Evolutionary conservation across 2,797 vertebrate genomes (phyloP).

Genomic region (Passerculus sandwichensis): DNA sequence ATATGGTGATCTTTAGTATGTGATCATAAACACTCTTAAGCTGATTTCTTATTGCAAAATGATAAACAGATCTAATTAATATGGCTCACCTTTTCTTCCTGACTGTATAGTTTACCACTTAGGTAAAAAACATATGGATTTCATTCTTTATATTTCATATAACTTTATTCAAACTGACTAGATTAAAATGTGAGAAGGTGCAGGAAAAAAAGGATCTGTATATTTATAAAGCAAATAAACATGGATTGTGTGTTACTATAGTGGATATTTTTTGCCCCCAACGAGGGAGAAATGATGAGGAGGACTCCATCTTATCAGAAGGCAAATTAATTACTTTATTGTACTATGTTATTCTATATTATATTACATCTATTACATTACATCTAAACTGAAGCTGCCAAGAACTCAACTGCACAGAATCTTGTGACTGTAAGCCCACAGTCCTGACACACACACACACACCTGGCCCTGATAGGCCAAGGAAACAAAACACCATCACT

Average conservation of each 20-base stretch:
- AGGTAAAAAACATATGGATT: not conserved
- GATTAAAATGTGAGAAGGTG: not conserved
- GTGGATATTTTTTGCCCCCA: not conserved
- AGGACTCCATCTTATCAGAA: not conserved
- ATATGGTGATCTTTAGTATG: not conserved
- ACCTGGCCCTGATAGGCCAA: not conserved
- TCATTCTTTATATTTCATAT: not conserved
- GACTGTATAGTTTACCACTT: not conserved
- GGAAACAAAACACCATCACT: not conserved
- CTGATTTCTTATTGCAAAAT: not conserved
- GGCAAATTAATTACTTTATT: not conserved
- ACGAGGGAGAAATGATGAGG: not conserved
- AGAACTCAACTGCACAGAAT: not conserved
- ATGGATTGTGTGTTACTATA: not conserved
- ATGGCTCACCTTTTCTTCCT: not conserved
- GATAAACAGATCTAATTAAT: not conserved
- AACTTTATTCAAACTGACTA: not conserved
- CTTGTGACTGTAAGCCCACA: not conserved
- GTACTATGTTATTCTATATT: not conserved
- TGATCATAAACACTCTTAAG: not conserved
- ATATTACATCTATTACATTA: not conserved
- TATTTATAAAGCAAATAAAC: not conserved
- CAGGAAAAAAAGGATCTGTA: not conserved
- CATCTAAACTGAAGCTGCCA: not conserved
- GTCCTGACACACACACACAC: not conserved